Evolutionary conservation across 2,797 vertebrate genomes (phyloP), one percentile per base, ranked within the genome.

Genomic region (Meriones psammophilus): DNA sequence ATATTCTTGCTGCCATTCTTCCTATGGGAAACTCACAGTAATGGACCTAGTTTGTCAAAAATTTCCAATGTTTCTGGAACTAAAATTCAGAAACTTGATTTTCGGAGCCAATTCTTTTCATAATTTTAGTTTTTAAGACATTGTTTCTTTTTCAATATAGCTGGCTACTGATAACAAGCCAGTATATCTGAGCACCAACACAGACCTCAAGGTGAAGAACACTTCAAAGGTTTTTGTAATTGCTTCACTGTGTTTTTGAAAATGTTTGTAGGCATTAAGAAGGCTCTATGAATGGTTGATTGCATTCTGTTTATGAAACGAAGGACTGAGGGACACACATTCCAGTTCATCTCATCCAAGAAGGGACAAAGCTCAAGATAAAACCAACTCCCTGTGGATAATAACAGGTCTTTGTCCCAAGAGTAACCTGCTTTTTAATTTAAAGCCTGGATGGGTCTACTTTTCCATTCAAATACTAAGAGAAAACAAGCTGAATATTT

Each of bases 301-400:
- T 95, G 36, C 60, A 73, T 92, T 97, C 86, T 96, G 69, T 95
- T 97, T 96, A 87, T 20, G 91, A 64, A 97, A 73, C 22, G 39
- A 33, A 89, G 69, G 89, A 58, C 56, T 30, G 33, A 96, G 88
- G 78, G 64, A 77, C 60, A 89, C 60, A 89, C n/a, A 26, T 33
- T 84, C 24, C 33, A 92, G 39, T 22, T 60, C 64, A 89, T 84
- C 4, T 95, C 68, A 84, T 90, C 30, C 71, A 92, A 79, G 71
- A 93, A 92, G 68, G 39, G 28, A 30, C 79, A 95, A 80, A 39
- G 36, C 68, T 94, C 54, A 93, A 83, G 94, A 96, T 81, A 50
- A 85, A 95, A 95, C 10, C 79, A 94, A 50, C 39, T 91, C 73
- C 64, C 33, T 30, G 0, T 24, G n/a, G 76, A 66, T 18, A 92